Evolutionary conservation across 2,888 invertebrate species (phyloP).

Genomic region (Agrochola lota): DNA sequence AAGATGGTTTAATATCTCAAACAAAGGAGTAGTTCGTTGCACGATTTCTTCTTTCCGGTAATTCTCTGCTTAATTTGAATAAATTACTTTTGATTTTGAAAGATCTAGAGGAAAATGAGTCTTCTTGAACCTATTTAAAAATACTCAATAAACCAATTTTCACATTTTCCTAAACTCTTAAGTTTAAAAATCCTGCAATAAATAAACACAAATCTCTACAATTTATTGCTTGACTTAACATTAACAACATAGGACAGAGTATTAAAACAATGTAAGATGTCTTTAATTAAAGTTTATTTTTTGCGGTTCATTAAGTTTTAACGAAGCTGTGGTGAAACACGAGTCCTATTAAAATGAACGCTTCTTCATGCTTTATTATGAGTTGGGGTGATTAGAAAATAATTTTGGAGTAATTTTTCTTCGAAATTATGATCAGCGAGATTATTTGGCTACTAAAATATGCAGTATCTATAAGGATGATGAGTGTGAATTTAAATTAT

Average conservation of each 20-base stretch:
- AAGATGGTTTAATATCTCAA: not conserved
- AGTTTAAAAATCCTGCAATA: conserved; percentile 38
- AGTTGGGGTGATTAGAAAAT: conserved; percentile 43
- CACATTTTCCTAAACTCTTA: not conserved
- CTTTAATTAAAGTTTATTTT: conserved; percentile 63
- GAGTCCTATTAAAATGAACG: conserved; percentile 62
- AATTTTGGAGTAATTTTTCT: conserved; percentile 16
- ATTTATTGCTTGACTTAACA: conserved; percentile 48
- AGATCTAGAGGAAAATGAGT: not conserved
- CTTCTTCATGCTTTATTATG: conserved; percentile 38
- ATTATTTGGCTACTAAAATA: not conserved
- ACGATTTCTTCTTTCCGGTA: not conserved
- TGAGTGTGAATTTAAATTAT: too few species aligned
- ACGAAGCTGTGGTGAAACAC: conserved; percentile 63
- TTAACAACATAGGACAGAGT: conserved; percentile 50
- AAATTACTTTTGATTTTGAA: not conserved
- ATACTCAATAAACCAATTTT: not conserved
- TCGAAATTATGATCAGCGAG: not conserved
- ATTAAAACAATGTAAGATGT: conserved; percentile 63
- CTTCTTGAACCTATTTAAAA: not conserved
- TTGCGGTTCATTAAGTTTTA: conserved; percentile 67
- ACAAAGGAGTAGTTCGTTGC: not conserved
- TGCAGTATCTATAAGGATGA: not conserved
- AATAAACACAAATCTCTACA: conserved; percentile 41
- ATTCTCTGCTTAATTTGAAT: not conserved